These are phyloP conservation scores for Mus spretus DNA, from an alignment of 2,797 vertebrate genomes.

Conservation along the genomic window DNA sequence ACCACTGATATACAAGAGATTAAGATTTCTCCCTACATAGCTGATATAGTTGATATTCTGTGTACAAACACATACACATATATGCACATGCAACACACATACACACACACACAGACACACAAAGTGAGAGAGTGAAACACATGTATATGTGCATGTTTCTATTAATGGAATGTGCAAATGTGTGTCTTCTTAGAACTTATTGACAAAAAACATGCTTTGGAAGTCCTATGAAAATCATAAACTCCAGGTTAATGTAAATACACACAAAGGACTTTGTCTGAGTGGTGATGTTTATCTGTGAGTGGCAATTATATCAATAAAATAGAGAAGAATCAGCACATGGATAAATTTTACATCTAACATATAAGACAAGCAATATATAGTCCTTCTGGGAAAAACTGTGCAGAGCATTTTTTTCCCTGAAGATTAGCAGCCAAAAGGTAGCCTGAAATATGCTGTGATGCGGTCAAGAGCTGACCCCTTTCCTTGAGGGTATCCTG, in stretches of 20 bases:
- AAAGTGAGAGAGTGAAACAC: not conserved
- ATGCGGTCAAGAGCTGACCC: not conserved
- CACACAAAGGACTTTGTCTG: not conserved
- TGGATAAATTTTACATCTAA: not conserved
- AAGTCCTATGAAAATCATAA: constrained; percentile 12
- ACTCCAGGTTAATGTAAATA: not conserved
- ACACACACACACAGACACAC: not conserved
- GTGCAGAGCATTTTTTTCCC: not conserved
- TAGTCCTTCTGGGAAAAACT: not conserved
- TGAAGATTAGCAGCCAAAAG: constrained; percentile 1
- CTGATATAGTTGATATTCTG: not conserved
- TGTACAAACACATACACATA: not conserved
- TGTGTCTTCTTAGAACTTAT: not conserved
- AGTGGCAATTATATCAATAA: not conserved
- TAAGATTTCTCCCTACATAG: not conserved
- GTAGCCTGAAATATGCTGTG: not conserved
- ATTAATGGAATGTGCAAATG: constrained; percentile 16
- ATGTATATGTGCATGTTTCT: not conserved
- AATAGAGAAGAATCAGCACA: constrained; percentile 27
- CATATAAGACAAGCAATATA: not conserved
- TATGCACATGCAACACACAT: not conserved
- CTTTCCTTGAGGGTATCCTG: constrained; percentile 18
- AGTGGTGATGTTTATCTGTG: not conserved
- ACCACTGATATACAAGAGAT: not conserved
- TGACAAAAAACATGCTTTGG: constrained; percentile 31